Base-by-base conservation (phyloP, 2,888 invertebrate genomes). In the Xestoiulus laeticollis region DNA sequence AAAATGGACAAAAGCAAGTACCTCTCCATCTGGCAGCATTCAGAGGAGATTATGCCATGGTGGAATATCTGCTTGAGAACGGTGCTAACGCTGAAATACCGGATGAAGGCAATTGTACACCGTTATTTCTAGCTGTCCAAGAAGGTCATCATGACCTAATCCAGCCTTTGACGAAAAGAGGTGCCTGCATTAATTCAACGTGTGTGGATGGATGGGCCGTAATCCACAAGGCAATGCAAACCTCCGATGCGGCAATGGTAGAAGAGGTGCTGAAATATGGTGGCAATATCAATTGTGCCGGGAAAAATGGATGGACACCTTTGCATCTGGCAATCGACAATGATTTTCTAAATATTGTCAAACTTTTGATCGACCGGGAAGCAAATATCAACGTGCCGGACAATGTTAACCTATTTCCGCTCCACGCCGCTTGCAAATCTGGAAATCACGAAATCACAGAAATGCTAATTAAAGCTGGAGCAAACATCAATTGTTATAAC, bases 231-330 rank as follows among this genome's bases (percentile, higher is more conserved):
- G 85, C 85, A 8, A n/a, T 85, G n/a, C 22, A 85, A 44, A n/a
- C 30, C 1, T 78, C 16, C 1, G 78, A 78, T 78, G 30, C 16
- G 30, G 78, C 10, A 14, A 78, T 78, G 8, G 78, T 78, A 3
- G 30, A 78, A 78, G 30, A 78, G 22, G 10, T 97, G 89, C 92
- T 97, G 88, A 93, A 94, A 89, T 93, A 94, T 88, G 96, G 95
- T 0, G 96, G 96, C n/a, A 6, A 53, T 10, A 22, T 86, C 30
- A 95, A 96, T 90, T 94, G 96, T 22, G 95, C 96, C 90, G 95
- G 95, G 8, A 96, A 96, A 19, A 90, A 86, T 86, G 32, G 22
- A 8, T 44, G 48, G 48, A 87, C 87, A 0, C 78, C 87, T 5
- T 14, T 87, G 44, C 87, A 87, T 26, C 6, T 83, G 5, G 87